phyloP scores from a whole-genome alignment of 1,140 invertebrate species.

The Pseudobourletiella spinata region DNA sequence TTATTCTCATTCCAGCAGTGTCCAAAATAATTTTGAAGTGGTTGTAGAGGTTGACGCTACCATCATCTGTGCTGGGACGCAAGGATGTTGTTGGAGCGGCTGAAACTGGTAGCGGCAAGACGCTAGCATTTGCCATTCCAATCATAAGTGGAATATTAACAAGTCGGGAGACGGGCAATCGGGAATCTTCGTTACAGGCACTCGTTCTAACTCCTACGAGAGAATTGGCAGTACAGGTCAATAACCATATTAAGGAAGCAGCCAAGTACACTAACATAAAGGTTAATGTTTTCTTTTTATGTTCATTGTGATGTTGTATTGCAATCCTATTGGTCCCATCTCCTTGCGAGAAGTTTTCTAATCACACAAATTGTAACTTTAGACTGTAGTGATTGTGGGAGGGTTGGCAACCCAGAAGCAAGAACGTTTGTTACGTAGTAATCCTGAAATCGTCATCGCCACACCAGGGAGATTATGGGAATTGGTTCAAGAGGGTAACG shows the following conservation, averaged over 20 bases:
- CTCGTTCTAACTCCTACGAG: slow-evolving; percentile 88
- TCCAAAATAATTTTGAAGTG: too few relatives aligned
- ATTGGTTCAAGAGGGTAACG: slow-evolving; percentile 65
- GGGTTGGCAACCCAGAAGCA: slow-evolving; percentile 88
- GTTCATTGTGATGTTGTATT: too few relatives aligned
- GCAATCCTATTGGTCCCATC: too few relatives aligned
- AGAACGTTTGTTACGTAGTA: slow-evolving; percentile 61
- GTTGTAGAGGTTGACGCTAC: slow-evolving; percentile 58
- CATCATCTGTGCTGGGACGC: slow-evolving; percentile 72
- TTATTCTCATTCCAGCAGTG: too few relatives aligned
- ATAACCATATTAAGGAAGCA: slow-evolving; percentile 68
- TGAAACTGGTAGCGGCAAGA: slow-evolving; percentile 97
- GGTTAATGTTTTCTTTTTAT: slow-evolving; percentile 42
- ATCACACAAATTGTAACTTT: too few relatives aligned
- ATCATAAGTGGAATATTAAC: slow-evolving; percentile 74
- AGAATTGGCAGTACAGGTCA: slow-evolving; percentile 90
- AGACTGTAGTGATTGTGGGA: slow-evolving; percentile 72
- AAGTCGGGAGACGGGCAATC: slow-evolving; percentile 22
- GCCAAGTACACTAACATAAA: slow-evolving; percentile 69
- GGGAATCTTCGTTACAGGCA: slow-evolving; percentile 51
- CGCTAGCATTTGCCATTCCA: slow-evolving; percentile 91
- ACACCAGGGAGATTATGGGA: slow-evolving; percentile 96
- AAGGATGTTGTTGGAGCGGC: slow-evolving; percentile 90
- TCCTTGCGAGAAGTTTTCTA: too few relatives aligned
- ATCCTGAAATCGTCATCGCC: slow-evolving; percentile 88